A percentile compares a stretch with the other conserved stretches of the same genome.
phyloP scores from a whole-genome alignment of 2,113 vertebrate species.

The Ramphastos sulfuratus region DNA sequence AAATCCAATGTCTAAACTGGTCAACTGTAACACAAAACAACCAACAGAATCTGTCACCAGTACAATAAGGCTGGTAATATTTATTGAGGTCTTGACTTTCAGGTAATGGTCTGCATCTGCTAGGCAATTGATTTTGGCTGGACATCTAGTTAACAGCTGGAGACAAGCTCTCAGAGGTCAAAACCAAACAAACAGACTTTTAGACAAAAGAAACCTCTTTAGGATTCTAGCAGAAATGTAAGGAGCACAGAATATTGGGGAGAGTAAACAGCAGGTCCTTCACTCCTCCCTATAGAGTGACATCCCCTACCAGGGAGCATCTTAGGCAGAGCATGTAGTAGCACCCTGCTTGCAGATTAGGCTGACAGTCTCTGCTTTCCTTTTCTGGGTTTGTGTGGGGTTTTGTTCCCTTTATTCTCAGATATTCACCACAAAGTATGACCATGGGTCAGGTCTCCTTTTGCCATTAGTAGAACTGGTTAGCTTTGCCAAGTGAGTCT shows the following conservation, averaged over 20 bases:
- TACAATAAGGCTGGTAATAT: constrained; percentile 51
- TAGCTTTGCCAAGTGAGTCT: background rate
- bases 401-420: background rate
- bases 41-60: constrained; percentile 45
- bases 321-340: background rate
- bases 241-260: background rate
- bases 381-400: background rate
- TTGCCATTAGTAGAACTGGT: background rate
- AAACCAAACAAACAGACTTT: background rate
- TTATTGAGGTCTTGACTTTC: constrained; percentile 68
- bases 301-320: background rate
- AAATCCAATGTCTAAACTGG: constrained; percentile 24
- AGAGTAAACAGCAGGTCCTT: background rate
- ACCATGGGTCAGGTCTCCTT: background rate
- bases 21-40: constrained; percentile 55
- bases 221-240: background rate
- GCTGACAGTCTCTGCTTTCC: background rate
- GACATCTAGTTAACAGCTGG: constrained; percentile 41
- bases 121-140: constrained; percentile 66
- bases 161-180: constrained; percentile 18
- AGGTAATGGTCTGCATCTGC: constrained; percentile 21
- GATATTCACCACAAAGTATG: background rate
- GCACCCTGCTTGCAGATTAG: background rate
- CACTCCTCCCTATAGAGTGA: background rate
- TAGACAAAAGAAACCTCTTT: background rate